Conservation (phyloP, 2,113 vertebrate genomes). For the Rhipidura dahli region DNA sequence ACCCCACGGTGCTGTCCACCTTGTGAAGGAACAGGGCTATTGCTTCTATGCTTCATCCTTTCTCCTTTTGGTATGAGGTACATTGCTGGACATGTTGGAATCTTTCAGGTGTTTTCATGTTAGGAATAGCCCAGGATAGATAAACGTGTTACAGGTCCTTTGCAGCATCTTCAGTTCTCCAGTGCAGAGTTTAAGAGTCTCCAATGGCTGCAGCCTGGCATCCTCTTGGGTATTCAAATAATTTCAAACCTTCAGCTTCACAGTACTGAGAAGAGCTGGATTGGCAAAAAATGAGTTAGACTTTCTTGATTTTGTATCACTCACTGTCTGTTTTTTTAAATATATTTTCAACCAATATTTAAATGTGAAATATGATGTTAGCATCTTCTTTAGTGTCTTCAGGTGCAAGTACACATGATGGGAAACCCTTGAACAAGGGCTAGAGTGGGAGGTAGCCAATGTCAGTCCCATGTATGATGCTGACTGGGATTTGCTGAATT, state of each 20-base stretch:
- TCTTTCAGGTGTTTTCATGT: not conserved
- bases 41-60: not conserved
- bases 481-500: not conserved
- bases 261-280: not conserved
- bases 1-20: not conserved
- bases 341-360: not conserved
- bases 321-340: not conserved
- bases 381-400: not conserved
- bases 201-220: not conserved
- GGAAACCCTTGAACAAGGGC: not conserved
- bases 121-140: not conserved
- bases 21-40: not conserved
- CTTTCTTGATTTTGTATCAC: not conserved
- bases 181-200: not conserved
- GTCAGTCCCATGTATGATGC: not conserved
- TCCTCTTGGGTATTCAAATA: not conserved
- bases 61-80: rapidly evolving
- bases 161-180: not conserved
- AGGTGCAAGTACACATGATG: not conserved
- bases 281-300: not conserved
- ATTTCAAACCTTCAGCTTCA: not conserved
- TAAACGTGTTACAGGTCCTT: not conserved
- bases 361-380: not conserved
- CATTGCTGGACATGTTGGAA: not conserved
- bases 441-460: not conserved